Evolutionary conservation across 2,888 invertebrate species (phyloP).

Genomic region (Drosophila robusta): DNA sequence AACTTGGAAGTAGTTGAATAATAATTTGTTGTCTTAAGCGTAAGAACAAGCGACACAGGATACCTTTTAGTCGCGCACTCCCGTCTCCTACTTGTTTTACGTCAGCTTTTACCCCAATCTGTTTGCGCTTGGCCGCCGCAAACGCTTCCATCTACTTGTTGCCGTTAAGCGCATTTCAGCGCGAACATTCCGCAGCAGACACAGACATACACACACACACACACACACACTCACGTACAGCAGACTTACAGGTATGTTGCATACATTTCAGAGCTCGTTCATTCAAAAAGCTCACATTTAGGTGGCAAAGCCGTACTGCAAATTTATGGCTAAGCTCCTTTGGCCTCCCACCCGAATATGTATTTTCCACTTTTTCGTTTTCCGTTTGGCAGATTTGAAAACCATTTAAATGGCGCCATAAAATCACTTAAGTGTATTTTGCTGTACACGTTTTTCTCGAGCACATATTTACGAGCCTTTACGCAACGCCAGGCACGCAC

Average conservation of each 20-base stretch:
- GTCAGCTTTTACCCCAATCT: neutral
- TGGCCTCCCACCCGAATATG: neutral
- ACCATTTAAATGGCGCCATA: constrained; percentile 71
- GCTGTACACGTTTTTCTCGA: constrained; percentile 29
- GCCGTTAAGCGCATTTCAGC: constrained; percentile 56
- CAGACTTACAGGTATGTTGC: constrained; percentile 5
- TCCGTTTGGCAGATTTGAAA: constrained; percentile 66
- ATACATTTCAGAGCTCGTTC: constrained; percentile 12
- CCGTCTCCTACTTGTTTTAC: neutral
- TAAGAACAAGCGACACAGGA: neutral
- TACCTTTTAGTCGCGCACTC: neutral
- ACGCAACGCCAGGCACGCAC: constrained; percentile 28
- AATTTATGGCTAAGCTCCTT: constrained; percentile 49
- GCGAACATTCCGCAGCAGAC: neutral
- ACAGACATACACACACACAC: constrained; percentile 1
- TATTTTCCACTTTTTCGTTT: constrained; percentile 26
- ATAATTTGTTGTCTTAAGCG: too few relatives aligned
- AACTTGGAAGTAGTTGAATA: too few relatives aligned
- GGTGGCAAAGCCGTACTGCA: constrained; percentile 23
- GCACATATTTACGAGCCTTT: constrained; percentile 59
- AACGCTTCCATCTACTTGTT: constrained; percentile 58
- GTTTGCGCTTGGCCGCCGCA: neutral
- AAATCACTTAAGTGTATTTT: constrained; percentile 73
- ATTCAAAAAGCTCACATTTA: constrained; percentile 23
- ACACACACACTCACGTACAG: neutral